phyloP scores from a whole-genome alignment of 2,113 vertebrate species.

The Columbina picui region DNA sequence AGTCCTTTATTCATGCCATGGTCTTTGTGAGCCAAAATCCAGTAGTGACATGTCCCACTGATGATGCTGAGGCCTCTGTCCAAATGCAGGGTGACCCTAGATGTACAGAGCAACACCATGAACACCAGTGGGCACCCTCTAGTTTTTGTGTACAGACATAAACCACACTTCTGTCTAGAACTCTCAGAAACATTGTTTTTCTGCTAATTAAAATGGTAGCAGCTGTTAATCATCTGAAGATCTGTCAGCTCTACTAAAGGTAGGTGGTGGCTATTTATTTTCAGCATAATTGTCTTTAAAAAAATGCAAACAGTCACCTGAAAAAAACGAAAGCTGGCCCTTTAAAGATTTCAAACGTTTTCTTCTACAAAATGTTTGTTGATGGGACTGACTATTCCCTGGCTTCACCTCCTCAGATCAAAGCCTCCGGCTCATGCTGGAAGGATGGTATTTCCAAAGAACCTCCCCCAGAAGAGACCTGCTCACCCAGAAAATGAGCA shows the following conservation, averaged over 20 bases:
- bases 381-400: constrained; percentile 34
- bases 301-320: background rate
- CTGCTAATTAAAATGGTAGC: constrained; percentile 10
- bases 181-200: background rate
- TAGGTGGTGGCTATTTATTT: constrained; percentile 37
- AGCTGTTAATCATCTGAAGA: constrained; percentile 46
- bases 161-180: background rate
- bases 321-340: background rate
- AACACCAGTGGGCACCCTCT: rapidly evolving
- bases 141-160: background rate
- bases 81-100: rapidly evolving
- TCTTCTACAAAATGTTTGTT: background rate
- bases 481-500: constrained; percentile 39
- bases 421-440: constrained; percentile 22
- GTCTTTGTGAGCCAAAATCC: background rate
- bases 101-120: rapidly evolving
- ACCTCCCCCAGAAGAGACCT: constrained; percentile 59
- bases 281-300: background rate
- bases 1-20: rapidly evolving
- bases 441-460: constrained; percentile 61
- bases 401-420: background rate
- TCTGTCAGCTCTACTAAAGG: background rate
- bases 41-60: background rate
- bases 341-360: constrained; percentile 35
- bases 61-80: background rate